Evolutionary conservation across 2,888 invertebrate species (phyloP).

Genomic region (Aradus depressus): DNA sequence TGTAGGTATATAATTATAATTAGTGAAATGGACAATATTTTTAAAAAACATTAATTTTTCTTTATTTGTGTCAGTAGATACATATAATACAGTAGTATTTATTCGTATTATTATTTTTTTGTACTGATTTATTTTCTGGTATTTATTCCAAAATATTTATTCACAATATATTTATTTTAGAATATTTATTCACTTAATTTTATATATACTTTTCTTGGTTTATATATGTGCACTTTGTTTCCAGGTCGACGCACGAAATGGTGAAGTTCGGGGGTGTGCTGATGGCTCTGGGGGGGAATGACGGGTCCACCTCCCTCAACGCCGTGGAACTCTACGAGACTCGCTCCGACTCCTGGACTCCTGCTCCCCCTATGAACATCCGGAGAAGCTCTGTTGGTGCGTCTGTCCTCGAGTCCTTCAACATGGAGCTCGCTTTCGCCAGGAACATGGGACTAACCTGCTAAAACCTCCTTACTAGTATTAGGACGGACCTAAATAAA

Average conservation of each 20-base stretch:
- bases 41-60: too few species aligned
- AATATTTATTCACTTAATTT: background rate
- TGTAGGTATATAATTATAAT: too few species aligned
- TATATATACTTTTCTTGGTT: too few species aligned
- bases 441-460: slow-evolving; percentile 13
- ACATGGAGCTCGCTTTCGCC: slow-evolving; percentile 28
- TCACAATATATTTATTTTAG: background rate
- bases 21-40: too few species aligned
- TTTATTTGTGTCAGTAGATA: too few species aligned
- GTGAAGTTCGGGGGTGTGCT: slow-evolving; percentile 50
- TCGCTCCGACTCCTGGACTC: slow-evolving; percentile 52
- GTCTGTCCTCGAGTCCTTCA: slow-evolving; percentile 51
- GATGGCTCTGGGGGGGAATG: slow-evolving; percentile 57
- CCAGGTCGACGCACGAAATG: slow-evolving; percentile 56
- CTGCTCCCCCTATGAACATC: slow-evolving; percentile 53
- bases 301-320: slow-evolving; percentile 56
- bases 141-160: background rate
- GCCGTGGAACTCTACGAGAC: slow-evolving; percentile 56
- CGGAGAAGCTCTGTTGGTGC: slow-evolving; percentile 55
- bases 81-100: slow-evolving; percentile 23
- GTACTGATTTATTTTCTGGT: too few species aligned
- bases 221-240: slow-evolving; percentile 25
- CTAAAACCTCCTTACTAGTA: too few species aligned
- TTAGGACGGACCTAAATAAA: too few species aligned
- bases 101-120: background rate